phyloP scores from a whole-genome alignment of 2,797 vertebrate species.

The Coranthus polyacanthus region DNA sequence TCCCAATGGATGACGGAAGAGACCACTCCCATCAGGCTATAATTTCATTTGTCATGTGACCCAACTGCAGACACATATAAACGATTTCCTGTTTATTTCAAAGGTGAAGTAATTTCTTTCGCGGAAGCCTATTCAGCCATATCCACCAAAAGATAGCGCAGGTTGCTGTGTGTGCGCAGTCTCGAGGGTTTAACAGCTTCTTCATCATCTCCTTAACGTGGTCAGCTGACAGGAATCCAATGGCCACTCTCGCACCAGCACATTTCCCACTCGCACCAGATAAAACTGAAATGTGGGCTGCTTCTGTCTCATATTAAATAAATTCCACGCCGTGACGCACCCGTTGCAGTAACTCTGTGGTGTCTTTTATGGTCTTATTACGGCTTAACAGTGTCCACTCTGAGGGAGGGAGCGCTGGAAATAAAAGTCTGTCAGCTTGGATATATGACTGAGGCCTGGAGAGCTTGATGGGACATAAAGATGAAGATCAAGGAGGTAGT shows the following conservation, averaged over 20 bases:
- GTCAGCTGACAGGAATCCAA: constrained; percentile 79
- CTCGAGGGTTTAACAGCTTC: constrained; percentile 64
- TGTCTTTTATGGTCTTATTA: constrained; percentile 76
- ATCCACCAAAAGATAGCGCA: background rate
- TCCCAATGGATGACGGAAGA: too few species aligned
- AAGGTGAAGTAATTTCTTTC: too few species aligned
- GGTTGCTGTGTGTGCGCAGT: constrained; percentile 40
- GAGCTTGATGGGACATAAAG: constrained; percentile 48
- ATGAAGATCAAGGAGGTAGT: constrained; percentile 48
- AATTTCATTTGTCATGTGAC: too few species aligned
- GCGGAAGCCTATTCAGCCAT: too few species aligned
- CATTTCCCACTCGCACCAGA: constrained; percentile 65
- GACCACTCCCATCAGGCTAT: too few species aligned
- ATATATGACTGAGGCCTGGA: constrained; percentile 22
- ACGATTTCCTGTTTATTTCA: too few species aligned
- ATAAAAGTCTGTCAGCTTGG: constrained; percentile 40
- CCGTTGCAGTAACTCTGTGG: constrained; percentile 50
- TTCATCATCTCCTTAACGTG: constrained; percentile 75
- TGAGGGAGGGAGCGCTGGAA: constrained; percentile 29
- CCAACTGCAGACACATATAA: too few species aligned
- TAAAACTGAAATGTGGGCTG: constrained; percentile 70
- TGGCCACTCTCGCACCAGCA: constrained; percentile 50
- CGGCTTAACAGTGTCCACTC: constrained; percentile 67
- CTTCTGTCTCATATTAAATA: constrained; percentile 67
- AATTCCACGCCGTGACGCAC: constrained; percentile 39